Evolutionary conservation across 2,113 vertebrate species (phyloP).

Genomic region (Cinclus cinclus): DNA sequence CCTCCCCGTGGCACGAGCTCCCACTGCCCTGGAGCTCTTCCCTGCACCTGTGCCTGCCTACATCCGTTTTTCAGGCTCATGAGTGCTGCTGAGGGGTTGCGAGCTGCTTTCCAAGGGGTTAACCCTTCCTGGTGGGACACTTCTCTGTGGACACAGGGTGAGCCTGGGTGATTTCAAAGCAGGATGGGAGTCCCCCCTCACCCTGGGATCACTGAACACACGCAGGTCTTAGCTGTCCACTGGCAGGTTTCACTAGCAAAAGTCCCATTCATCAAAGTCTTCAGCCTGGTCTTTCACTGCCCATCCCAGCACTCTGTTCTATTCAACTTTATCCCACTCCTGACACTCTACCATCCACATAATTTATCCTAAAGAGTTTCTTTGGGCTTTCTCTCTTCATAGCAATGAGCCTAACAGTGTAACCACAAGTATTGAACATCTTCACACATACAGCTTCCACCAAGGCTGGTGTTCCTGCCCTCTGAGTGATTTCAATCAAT

Average conservation of each 20-base stretch:
- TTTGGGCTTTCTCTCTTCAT: background rate
- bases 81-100: background rate
- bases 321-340: background rate
- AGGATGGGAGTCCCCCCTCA: background rate
- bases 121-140: background rate
- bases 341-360: background rate
- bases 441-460: background rate
- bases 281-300: background rate
- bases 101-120: conserved; percentile 4
- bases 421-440: background rate
- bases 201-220: background rate
- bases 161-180: background rate
- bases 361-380: background rate
- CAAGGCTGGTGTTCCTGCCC: background rate
- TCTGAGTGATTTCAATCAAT: background rate
- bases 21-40: background rate
- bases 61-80: background rate
- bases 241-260: background rate
- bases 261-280: background rate
- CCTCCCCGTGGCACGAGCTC: background rate
- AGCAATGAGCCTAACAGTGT: background rate
- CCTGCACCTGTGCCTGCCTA: conserved; percentile 37
- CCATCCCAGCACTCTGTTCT: background rate
- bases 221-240: background rate
- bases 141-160: background rate